Conservation (phyloP, 1,140 invertebrate genomes). For the Eueides isabella region DNA sequence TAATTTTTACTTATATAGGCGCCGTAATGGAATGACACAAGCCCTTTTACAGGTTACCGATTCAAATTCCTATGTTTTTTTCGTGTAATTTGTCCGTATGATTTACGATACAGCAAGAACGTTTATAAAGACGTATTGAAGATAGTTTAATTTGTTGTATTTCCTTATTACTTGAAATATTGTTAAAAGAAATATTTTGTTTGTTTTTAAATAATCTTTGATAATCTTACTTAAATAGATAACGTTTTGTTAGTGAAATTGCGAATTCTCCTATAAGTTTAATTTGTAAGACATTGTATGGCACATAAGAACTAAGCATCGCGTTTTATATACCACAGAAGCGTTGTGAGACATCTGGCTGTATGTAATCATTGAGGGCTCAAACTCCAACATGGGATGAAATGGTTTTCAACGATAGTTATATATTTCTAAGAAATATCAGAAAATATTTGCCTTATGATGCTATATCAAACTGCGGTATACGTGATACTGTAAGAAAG, state of each 20-base stretch:
- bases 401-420: no score
- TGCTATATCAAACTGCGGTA: not conserved
- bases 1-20: conserved; percentile 11
- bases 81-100: not conserved
- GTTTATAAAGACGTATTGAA: not conserved
- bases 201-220: not conserved
- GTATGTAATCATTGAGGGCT: no score
- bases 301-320: no score
- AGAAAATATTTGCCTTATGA: not conserved
- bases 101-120: not conserved
- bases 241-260: no score
- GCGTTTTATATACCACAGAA: no score
- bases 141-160: not conserved
- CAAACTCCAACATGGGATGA: no score
- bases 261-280: no score
- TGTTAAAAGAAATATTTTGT: not conserved
- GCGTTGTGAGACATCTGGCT: no score
- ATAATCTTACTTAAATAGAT: no score
- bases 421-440: not conserved
- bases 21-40: not conserved
- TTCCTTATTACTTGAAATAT: not conserved
- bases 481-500: not conserved
- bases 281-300: no score
- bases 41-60: not conserved
- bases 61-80: conserved; percentile 1